Base-by-base conservation (phyloP, 2,888 invertebrate genomes). In the Liodrosophila aerea region DNA sequence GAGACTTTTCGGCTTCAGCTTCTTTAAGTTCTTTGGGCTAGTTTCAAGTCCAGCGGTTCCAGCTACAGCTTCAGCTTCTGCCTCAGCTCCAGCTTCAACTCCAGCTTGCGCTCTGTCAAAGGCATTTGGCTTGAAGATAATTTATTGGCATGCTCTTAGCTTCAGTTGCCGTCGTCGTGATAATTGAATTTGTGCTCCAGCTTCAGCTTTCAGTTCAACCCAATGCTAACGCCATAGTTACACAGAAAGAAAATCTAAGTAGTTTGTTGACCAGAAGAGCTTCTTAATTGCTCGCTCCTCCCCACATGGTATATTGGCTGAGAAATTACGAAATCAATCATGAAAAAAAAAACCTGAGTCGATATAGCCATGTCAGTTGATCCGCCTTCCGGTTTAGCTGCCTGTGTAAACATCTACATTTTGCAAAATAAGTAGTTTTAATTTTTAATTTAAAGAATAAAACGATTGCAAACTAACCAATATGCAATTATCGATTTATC, bases 151-250 rank as follows among this genome's bases (percentile, higher is more conserved):
- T 67, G 70, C 74, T 57, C 53, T 65, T 52, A 61, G 70, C 76
- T 78, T 70, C 53, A 64, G 70, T 59, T 65, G 65, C 76, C 61
- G 60, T 76, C 68, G 72, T 80, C 81, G 73, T 80, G 77, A 82
- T 85, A 85, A 85, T 85, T 86, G 87, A 86, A 85, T 85, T 86
- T 85, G 82, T 76, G 72, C 60, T 67, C 54, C 51, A 62, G 58
- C 77, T 70, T 34, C 36, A 50, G 58, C 52, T 22, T 4, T 22
- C n/a, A 22, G 22, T 5, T 22, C 5, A 22, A 22, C 3, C 22
- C 22, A 22, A 22, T n/a, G 50, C 62, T 43, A n/a, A n/a, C n/a
- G n/a, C 30, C 29, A 45, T 13, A 39, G 29, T 22, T 31, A 62
- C 53, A 57, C 43, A 34, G 49, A 27, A 41, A 40, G n/a, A 22